Percentiles rank a stretch among this genome's conserved stretches.
phyloP scores from a whole-genome alignment of 2,797 vertebrate species.

The Odontamblyopus lacepedii region DNA sequence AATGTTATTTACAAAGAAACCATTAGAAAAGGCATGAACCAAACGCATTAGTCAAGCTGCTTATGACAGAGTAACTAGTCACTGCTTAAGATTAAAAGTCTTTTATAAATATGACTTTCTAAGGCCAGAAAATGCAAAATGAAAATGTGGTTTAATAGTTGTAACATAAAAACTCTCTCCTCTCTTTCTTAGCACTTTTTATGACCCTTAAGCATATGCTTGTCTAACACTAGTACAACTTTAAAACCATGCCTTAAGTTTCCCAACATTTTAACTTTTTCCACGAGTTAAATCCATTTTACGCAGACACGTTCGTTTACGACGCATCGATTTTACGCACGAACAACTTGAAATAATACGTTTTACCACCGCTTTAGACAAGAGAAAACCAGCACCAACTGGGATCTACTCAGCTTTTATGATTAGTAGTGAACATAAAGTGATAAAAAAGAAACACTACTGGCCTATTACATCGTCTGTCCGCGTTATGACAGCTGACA shows the following conservation, averaged over 20 bases:
- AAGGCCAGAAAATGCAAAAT: too few species aligned
- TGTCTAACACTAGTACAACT: neutral
- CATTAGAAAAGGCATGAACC: neutral
- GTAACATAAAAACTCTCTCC: neutral
- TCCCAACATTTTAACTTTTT: neutral
- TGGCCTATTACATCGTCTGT: neutral
- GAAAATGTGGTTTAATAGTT: too few species aligned
- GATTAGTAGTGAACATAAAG: neutral
- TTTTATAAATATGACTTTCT: neutral
- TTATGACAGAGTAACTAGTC: neutral
- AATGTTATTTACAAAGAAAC: neutral
- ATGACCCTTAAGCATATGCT: neutral
- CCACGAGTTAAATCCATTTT: neutral
- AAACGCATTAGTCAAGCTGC: neutral
- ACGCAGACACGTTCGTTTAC: neutral
- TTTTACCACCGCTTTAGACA: neutral
- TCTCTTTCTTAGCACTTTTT: neutral
- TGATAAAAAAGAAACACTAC: neutral
- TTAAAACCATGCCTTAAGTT: too few species aligned
- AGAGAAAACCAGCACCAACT: neutral
- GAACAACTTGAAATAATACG: neutral
- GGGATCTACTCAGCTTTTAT: neutral
- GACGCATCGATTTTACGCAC: slow-evolving; percentile 2
- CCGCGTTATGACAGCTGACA: slow-evolving; percentile 38
- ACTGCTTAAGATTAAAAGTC: neutral